phyloP scores from a whole-genome alignment of 2,113 vertebrate species.

The Trogon surrucura region DNA sequence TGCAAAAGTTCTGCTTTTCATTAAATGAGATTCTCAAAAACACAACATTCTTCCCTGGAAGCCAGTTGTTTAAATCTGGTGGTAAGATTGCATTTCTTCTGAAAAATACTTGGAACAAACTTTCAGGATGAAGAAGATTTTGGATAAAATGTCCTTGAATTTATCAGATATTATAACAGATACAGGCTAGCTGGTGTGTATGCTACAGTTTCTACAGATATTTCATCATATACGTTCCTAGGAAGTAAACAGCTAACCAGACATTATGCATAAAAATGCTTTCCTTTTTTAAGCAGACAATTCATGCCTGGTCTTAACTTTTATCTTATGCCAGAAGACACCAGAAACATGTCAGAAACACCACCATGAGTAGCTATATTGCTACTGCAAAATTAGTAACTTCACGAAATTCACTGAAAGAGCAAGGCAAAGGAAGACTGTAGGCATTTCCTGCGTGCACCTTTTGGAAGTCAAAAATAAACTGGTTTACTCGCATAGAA shows the following conservation, averaged over 20 bases:
- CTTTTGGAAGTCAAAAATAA: not conserved
- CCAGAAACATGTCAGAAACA: not conserved
- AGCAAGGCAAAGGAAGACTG: not conserved
- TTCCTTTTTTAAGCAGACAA: not conserved
- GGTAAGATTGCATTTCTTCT: not conserved
- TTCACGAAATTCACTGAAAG: not conserved
- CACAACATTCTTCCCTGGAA: not conserved
- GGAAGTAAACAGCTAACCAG: not conserved
- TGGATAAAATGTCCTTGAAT: conserved; percentile 5
- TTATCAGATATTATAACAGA: not conserved
- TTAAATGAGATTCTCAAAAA: not conserved
- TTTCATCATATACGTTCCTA: not conserved
- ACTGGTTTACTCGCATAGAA: not conserved
- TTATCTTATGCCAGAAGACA: not conserved
- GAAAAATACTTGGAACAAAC: not conserved
- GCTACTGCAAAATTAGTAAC: not conserved
- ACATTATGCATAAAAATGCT: not conserved
- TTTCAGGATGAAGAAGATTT: not conserved
- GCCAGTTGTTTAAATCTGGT: not conserved
- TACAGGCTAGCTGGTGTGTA: not conserved
- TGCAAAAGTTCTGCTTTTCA: not conserved
- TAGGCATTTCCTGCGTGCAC: not conserved
- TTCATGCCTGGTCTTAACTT: not conserved
- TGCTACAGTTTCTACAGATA: not conserved
- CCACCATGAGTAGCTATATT: not conserved